Percentiles rank a stretch among this genome's conserved stretches.
Evolutionary conservation across 1,140 invertebrate species (phyloP).

Genomic region (Arctopsyche grandis): DNA sequence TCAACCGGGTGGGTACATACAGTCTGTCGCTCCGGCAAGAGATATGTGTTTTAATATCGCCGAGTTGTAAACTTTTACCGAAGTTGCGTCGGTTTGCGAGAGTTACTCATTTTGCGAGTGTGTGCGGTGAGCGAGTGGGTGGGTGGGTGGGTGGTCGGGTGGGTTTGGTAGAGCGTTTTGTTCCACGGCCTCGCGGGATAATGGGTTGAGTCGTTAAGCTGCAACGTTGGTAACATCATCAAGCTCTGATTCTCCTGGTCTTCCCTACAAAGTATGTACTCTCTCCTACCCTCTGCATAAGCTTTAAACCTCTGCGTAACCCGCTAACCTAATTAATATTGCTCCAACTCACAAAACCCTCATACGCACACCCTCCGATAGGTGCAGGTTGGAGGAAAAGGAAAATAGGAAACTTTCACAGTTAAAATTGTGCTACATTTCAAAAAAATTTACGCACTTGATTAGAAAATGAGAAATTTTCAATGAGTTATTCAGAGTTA

Average conservation of each 20-base stretch:
- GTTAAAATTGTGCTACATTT: too few species aligned
- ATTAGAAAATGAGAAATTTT: too few species aligned
- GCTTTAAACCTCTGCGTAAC: constrained; percentile 9
- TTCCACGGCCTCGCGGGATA: neutral
- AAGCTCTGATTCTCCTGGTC: constrained; percentile 11
- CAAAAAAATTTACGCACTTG: too few species aligned
- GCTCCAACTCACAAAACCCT: constrained; percentile 8
- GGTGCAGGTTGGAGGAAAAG: neutral
- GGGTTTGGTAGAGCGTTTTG: neutral
- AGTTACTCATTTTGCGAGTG: neutral
- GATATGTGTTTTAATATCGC: constrained; percentile 52
- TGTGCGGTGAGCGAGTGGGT: neutral
- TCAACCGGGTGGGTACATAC: too few species aligned
- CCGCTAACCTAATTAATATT: constrained; percentile 24
- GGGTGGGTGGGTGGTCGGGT: neutral
- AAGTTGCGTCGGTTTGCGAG: neutral
- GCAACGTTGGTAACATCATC: constrained; percentile 22
- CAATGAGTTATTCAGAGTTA: too few species aligned
- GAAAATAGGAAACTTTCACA: too few species aligned
- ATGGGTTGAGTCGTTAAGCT: constrained; percentile 24
- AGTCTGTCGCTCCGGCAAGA: constrained; percentile 12
- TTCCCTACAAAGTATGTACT: constrained; percentile 2
- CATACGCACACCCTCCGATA: neutral
- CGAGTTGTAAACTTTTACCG: constrained; percentile 38
- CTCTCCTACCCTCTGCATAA: neutral